A percentile compares a stretch with the other conserved stretches of the same genome.
phyloP scores from a whole-genome alignment of 2,113 vertebrate species.

The Eudyptes chrysolophus region DNA sequence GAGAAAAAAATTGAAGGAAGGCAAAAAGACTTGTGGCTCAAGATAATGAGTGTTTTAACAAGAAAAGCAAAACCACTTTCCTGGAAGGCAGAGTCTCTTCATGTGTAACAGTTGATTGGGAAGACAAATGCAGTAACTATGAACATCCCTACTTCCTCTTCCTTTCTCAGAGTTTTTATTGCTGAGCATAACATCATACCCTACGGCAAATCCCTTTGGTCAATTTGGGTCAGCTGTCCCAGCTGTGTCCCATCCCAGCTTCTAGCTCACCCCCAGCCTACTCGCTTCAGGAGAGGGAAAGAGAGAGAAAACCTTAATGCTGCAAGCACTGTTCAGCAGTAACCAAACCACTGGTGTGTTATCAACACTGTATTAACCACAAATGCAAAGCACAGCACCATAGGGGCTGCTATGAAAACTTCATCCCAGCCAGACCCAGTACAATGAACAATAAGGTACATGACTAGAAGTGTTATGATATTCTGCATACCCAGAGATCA shows the following conservation, averaged over 20 bases:
- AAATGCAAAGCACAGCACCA: neutral
- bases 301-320: neutral
- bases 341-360: neutral
- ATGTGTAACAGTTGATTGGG: neutral
- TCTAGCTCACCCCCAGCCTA: neutral
- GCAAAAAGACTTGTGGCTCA: neutral
- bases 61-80: neutral
- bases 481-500: neutral
- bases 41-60: neutral
- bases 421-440: neutral
- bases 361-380: neutral
- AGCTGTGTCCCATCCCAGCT: neutral
- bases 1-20: neutral
- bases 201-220: neutral
- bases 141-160: neutral
- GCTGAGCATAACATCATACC: neutral
- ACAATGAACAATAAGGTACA: neutral
- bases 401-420: neutral
- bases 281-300: neutral
- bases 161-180: neutral
- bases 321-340: neutral
- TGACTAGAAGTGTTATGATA: neutral
- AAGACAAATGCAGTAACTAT: neutral
- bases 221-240: neutral
- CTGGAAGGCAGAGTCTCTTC: neutral